Evolutionary conservation across 2,797 vertebrate species (phyloP).

Genomic region (Phrynocephalus vlangalii): DNA sequence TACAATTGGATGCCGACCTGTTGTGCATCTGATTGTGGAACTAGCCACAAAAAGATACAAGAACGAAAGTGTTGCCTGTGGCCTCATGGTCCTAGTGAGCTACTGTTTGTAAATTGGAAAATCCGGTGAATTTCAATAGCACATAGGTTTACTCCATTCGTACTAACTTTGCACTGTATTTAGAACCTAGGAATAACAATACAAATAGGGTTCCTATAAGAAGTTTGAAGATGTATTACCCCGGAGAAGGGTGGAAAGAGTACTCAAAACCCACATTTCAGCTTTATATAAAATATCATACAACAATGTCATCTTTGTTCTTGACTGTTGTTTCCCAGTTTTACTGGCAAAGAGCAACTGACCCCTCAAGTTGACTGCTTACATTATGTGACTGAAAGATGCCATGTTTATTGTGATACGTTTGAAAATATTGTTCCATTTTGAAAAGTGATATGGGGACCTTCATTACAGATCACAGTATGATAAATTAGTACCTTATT

Average conservation of each 20-base stretch:
- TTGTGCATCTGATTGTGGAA: too few species aligned
- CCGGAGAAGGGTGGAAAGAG: too few species aligned
- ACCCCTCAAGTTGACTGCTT: background rate
- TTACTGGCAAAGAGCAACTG: background rate
- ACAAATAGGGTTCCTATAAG: background rate
- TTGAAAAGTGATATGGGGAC: background rate
- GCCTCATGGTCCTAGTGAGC: too few species aligned
- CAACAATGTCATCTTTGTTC: background rate
- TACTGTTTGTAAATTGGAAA: too few species aligned
- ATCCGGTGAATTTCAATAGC: too few species aligned
- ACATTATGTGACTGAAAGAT: background rate
- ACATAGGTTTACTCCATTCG: too few species aligned
- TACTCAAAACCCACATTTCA: too few species aligned
- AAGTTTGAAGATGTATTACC: background rate
- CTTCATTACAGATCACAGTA: background rate
- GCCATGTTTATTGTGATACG: background rate
- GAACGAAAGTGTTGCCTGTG: too few species aligned
- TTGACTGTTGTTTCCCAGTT: background rate
- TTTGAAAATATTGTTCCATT: background rate
- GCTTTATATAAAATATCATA: too few species aligned
- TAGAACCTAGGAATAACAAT: background rate
- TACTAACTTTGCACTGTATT: too few species aligned
- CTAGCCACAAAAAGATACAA: too few species aligned
- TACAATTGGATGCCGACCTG: too few species aligned
- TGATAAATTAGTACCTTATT: background rate